Percentiles rank a stretch among this genome's conserved stretches.
These are phyloP conservation scores for Drosophila miranda DNA, from an alignment of 1,140 invertebrate species.

Conservation along the genomic window DNA sequence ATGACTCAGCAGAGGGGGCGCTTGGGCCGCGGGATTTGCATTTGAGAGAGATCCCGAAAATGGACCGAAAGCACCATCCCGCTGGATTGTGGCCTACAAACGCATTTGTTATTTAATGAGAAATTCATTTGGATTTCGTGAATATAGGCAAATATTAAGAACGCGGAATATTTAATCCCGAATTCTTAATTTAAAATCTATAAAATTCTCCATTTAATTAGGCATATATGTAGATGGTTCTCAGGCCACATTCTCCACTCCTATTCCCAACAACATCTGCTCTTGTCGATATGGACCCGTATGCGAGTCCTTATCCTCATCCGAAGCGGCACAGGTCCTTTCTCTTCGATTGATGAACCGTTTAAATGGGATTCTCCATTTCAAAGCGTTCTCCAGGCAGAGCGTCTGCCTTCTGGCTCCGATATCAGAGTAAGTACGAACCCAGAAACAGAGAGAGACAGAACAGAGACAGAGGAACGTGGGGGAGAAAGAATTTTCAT, in stretches of 20 bases:
- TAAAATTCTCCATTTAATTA: not conserved
- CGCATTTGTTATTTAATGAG: constrained; percentile 2
- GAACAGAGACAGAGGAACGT: too few species aligned
- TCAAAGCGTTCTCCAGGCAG: not conserved
- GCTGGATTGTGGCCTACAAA: not conserved
- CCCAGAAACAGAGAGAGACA: constrained; percentile 19
- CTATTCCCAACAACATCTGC: constrained; percentile 31
- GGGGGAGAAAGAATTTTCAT: constrained; percentile 47
- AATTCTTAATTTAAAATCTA: not conserved
- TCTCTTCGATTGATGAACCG: constrained; percentile 61
- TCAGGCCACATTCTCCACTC: not conserved
- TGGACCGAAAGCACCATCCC: constrained; percentile 6
- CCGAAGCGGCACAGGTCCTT: constrained; percentile 35
- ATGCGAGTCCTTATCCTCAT: constrained; percentile 2
- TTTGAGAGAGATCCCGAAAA: constrained; percentile 44
- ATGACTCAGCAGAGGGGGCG: constrained; percentile 14
- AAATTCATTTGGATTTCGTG: constrained; percentile 5
- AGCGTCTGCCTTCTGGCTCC: too few species aligned
- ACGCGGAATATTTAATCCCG: too few species aligned
- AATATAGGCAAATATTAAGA: too few species aligned
- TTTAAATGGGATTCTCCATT: constrained; percentile 51
- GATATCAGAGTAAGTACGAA: constrained; percentile 66
- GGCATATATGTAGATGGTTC: too few species aligned
- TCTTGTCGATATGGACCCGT: constrained; percentile 7
- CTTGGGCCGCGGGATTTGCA: constrained; percentile 10